Percentiles rank a stretch among this genome's conserved stretches.
Conservation (phyloP, 2,113 vertebrate species). For the Puntigrus tetrazona region DNA sequence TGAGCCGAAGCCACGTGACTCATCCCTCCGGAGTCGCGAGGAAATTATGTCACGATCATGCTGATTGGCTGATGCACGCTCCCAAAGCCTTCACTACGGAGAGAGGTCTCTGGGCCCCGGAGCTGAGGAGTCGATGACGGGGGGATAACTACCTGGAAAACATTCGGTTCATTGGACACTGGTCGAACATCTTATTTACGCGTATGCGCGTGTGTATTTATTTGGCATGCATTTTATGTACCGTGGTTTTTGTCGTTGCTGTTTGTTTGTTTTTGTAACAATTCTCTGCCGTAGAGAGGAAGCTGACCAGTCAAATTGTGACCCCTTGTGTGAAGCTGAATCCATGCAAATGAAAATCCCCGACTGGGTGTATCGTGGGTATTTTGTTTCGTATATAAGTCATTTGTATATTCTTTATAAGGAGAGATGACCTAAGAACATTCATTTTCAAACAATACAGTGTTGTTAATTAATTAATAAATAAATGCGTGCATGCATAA, state of each 20-base stretch:
- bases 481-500: too few relatives aligned
- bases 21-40: not conserved
- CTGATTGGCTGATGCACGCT: not conserved
- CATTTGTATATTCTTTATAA: not conserved
- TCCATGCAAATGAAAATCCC: not conserved
- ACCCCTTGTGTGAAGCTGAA: not conserved
- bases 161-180: not conserved
- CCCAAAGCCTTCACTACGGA: not conserved
- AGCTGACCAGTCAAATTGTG: not conserved
- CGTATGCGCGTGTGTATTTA: too few relatives aligned
- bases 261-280: too few relatives aligned
- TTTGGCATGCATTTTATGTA: too few relatives aligned
- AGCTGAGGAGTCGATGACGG: not conserved
- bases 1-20: not conserved
- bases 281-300: too few relatives aligned
- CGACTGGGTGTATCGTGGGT: not conserved
- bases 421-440: not conserved
- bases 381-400: not conserved
- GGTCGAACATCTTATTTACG: not conserved
- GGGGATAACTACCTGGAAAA: not conserved
- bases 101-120: not conserved
- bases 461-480: not conserved
- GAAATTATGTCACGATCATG: not conserved
- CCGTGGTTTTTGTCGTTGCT: too few relatives aligned
- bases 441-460: not conserved